Conservation (phyloP, 2,888 invertebrate genomes). For the Tineola bisselliella region DNA sequence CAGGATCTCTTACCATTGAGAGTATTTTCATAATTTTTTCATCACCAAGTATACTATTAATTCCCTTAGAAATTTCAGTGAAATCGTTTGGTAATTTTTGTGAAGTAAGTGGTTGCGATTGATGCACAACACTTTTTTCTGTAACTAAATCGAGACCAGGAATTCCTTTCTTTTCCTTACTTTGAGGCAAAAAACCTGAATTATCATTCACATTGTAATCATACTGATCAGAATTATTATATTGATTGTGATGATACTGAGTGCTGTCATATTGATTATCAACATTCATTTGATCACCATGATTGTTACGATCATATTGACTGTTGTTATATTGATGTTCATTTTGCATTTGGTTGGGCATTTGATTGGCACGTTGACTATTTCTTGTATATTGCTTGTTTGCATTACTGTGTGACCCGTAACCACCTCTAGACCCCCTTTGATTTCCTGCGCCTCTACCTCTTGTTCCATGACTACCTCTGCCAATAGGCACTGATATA, state of each 20-base stretch:
- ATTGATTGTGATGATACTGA: conserved; percentile 25
- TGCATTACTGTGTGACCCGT: neutral
- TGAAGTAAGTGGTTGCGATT: neutral
- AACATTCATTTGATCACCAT: conserved; percentile 23
- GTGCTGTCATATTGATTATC: neutral
- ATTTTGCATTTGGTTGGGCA: neutral
- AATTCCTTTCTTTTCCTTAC: conserved; percentile 64
- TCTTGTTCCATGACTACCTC: neutral
- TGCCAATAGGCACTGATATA: neutral
- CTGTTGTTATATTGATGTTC: conserved; percentile 14
- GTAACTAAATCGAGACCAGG: conserved; percentile 78
- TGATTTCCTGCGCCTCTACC: neutral
- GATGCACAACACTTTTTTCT: conserved; percentile 32
- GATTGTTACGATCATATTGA: conserved; percentile 27
- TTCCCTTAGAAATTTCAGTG: conserved; percentile 70
- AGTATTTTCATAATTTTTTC: conserved; percentile 71
- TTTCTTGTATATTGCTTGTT: conserved; percentile 17
- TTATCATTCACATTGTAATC: conserved; percentile 19
- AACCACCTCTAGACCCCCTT: neutral
- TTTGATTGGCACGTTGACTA: too few species aligned
- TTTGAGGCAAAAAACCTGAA: conserved; percentile 38
- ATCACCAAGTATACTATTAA: conserved; percentile 71
- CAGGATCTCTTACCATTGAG: conserved; percentile 44
- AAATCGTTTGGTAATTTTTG: conserved; percentile 41
- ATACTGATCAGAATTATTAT: conserved; percentile 34